Base-by-base conservation (phyloP, 2,888 invertebrate species). In the Aleiodes alternator region DNA sequence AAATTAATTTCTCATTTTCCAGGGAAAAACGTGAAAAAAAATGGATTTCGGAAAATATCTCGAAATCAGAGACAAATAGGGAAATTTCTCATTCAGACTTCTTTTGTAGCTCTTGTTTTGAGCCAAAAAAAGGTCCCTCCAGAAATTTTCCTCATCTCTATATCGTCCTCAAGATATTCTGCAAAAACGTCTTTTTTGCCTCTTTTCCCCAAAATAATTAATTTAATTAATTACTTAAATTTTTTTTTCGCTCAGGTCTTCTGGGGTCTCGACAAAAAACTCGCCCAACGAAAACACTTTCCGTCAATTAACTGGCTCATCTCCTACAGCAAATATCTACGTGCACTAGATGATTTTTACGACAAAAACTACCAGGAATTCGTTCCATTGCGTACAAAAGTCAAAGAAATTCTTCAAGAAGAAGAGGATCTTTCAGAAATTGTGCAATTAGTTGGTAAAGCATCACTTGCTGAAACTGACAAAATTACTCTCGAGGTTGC, bases 251-350 rank as follows among this genome's bases (percentile, higher is more conserved):
- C 76, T 56, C 8, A 87, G 87, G 99, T 99, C 91, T 99, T 99
- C 92, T 99, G 99, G 99, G 99, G 99, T 78, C 92, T 99, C 87
- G 99, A 99, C 91, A 99, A 99, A 91, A 99, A 98, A 90, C 93
- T 99, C 78, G 99, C 99, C 0, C 99, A 99, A 92, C 94, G 99
- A 84, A 99, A 99, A 90, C 99, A 99, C 92, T 99, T 99, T 94
- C 99, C 99, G 78, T 98, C 98, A 83, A 98, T 99, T 92, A 99
- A 99, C 92, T 99, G 99, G 99, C 95, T 99, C 85, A 99, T 99
- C 90, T 98, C 98, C 1, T 91, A 88, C 90, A 97, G 97, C 90
- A 99, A 99, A 92, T 99, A 99, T 92, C 96, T 97, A 92, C 95
- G 98, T 80, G 98, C 99, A 71, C 92, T 99, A 85, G 99, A 99